Evolutionary conservation across 2,888 invertebrate species (phyloP).

Genomic region (Oscheius sp.): DNA sequence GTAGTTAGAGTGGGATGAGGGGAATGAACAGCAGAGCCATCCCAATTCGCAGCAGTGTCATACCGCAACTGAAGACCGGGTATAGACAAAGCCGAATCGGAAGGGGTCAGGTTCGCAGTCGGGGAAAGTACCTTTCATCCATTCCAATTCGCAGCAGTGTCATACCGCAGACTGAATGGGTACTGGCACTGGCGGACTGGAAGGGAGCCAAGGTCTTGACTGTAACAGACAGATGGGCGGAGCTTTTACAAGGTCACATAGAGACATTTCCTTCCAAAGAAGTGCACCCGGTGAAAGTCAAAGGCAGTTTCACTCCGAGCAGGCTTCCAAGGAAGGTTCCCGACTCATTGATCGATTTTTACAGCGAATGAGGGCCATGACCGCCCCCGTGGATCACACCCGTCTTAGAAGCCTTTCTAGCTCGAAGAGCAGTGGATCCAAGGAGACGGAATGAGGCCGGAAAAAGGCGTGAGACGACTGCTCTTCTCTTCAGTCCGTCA

Average conservation of each 20-base stretch:
- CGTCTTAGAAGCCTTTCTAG: no score
- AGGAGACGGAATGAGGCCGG: background rate
- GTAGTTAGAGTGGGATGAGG: no score
- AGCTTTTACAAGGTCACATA: background rate
- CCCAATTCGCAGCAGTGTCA: slow-evolving; percentile 33
- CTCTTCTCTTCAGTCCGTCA: background rate
- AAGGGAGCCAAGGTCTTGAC: slow-evolving; percentile 10
- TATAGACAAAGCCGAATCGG: background rate
- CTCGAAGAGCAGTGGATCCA: no score
- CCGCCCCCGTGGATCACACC: no score
- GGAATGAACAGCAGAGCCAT: background rate
- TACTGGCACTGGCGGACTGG: slow-evolving; percentile 21
- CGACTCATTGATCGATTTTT: background rate
- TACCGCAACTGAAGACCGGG: background rate
- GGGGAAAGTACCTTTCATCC: background rate
- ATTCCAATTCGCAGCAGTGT: slow-evolving; percentile 32
- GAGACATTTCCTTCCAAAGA: slow-evolving; percentile 10
- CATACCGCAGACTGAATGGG: slow-evolving; percentile 5
- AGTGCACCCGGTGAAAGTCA: slow-evolving; percentile 21
- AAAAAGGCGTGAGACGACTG: background rate
- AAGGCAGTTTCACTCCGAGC: background rate
- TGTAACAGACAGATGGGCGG: background rate
- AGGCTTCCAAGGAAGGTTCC: slow-evolving; percentile 7
- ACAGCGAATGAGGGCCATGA: no score
- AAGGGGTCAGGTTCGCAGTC: background rate